Percentiles rank a stretch among this genome's conserved stretches.
These are phyloP conservation scores for Macrophya alboannulata DNA, from an alignment of 2,888 invertebrate genomes.

Conservation along the genomic window DNA sequence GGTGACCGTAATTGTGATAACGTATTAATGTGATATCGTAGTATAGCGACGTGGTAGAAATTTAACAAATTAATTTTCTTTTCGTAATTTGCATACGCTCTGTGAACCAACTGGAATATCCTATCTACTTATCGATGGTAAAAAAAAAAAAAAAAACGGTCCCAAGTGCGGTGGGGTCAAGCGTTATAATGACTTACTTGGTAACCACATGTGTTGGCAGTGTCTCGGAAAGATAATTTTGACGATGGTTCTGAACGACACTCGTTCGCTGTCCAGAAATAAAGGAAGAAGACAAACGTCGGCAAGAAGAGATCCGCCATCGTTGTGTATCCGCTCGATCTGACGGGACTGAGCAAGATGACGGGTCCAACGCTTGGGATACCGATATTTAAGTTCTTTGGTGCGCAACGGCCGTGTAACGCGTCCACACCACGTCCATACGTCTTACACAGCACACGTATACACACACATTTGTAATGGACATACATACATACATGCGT, in stretches of 20 bases:
- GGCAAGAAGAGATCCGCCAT: conserved; percentile 80
- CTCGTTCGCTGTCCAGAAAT: conserved; percentile 8
- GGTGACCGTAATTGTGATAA: neutral
- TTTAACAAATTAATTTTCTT: neutral
- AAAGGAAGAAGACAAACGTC: conserved; percentile 80
- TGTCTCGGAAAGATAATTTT: neutral
- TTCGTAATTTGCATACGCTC: neutral
- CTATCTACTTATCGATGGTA: neutral
- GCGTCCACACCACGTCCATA: conserved; percentile 6
- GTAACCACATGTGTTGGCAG: conserved; percentile 27
- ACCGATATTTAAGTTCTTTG: conserved; percentile 23
- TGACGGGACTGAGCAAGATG: conserved; percentile 26
- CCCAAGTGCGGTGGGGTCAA: neutral
- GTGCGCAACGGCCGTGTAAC: neutral
- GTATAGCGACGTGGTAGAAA: neutral
- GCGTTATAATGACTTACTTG: conserved; percentile 27
- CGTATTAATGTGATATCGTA: too few species aligned
- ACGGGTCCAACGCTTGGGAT: neutral
- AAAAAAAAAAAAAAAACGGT: too few species aligned
- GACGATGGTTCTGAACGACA: conserved; percentile 20
- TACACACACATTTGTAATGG: neutral
- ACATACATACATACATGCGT: neutral
- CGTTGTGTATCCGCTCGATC: conserved; percentile 77
- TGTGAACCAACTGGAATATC: neutral
- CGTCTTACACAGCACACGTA: neutral